These are phyloP conservation scores for Triplophysa yarkandensis DNA, from an alignment of 2,797 vertebrate species.

Conservation along the genomic window DNA sequence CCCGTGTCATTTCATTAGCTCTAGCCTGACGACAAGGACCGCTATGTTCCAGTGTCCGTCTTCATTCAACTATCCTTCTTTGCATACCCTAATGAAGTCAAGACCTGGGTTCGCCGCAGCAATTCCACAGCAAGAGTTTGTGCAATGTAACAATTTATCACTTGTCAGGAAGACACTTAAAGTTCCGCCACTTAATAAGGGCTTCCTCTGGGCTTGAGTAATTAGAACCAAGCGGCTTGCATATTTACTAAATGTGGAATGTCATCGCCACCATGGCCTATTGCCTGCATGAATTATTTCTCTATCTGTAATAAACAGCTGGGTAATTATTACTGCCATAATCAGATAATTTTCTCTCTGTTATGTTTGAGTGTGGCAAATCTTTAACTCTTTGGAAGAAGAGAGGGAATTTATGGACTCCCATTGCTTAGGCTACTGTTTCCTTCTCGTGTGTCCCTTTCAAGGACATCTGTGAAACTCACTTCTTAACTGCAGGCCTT, in stretches of 20 bases:
- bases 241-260: conserved; percentile 98
- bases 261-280: conserved; percentile 95
- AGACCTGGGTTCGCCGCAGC: conserved; percentile 90
- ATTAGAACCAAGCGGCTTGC: conserved; percentile 97
- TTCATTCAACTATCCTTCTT: conserved; percentile 85
- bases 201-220: conserved; percentile 94
- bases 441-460: conserved; percentile 81
- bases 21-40: conserved; percentile 74
- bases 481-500: conserved; percentile 55
- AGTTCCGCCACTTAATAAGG: conserved; percentile 97
- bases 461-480: conserved; percentile 87
- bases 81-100: conserved; percentile 99
- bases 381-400: conserved; percentile 86
- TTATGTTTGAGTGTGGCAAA: conserved; percentile 88
- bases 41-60: conserved; percentile 87
- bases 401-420: conserved; percentile 84
- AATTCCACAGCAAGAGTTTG: conserved; percentile 90
- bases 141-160: conserved; percentile 98
- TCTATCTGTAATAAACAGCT: conserved; percentile 99
- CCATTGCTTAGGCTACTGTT: conserved; percentile 79
- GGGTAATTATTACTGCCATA: conserved; percentile 98
- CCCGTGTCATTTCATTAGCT: conserved; percentile 74
- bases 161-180: conserved; percentile 99
- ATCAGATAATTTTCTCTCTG: conserved; percentile 96
- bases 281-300: conserved; percentile 99